A percentile compares a stretch with the other conserved stretches of the same genome.
phyloP scores from a whole-genome alignment of 2,888 invertebrate genomes.

The Parnassius mnemosyne region DNA sequence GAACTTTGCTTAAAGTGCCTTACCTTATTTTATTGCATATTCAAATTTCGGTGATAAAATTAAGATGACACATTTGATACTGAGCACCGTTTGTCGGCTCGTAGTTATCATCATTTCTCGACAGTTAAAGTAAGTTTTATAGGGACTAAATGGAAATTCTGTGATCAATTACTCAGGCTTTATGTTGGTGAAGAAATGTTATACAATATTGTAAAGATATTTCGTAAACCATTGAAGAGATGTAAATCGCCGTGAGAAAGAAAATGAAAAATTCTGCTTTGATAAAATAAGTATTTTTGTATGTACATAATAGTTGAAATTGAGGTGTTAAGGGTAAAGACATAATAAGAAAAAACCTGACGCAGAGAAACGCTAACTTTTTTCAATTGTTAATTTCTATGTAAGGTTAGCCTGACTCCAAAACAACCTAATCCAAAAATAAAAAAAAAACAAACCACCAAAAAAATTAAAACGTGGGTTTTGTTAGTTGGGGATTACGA shows the following conservation, averaged over 20 bases:
- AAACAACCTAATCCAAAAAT: too few species aligned
- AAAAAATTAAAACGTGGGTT: too few species aligned
- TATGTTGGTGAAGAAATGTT: conserved; percentile 8
- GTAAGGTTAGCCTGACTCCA: too few species aligned
- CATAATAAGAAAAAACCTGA: too few species aligned
- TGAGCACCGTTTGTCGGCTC: conserved; percentile 36
- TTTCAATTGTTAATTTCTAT: too few species aligned
- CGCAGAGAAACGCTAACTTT: too few species aligned
- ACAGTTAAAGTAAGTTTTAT: conserved; percentile 15
- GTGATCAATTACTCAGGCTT: conserved; percentile 12
- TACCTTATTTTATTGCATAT: conserved; percentile 32
- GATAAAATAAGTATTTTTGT: too few species aligned
- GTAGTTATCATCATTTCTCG: conserved; percentile 17
- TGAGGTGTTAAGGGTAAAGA: too few species aligned
- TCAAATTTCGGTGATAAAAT: conserved; percentile 38
- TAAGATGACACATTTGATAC: conserved; percentile 35
- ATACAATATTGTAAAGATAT: background rate
- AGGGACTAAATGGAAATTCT: conserved; percentile 16
- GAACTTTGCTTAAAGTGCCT: conserved; percentile 4
- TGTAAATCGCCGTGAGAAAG: background rate
- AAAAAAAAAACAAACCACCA: too few species aligned
- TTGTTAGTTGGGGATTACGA: too few species aligned
- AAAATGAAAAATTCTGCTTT: too few species aligned
- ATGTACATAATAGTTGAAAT: too few species aligned
- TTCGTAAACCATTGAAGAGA: background rate